Evolutionary conservation across 2,888 invertebrate species (phyloP), one percentile per base, ranked within the genome.

Genomic region (Tribolium freemani): DNA sequence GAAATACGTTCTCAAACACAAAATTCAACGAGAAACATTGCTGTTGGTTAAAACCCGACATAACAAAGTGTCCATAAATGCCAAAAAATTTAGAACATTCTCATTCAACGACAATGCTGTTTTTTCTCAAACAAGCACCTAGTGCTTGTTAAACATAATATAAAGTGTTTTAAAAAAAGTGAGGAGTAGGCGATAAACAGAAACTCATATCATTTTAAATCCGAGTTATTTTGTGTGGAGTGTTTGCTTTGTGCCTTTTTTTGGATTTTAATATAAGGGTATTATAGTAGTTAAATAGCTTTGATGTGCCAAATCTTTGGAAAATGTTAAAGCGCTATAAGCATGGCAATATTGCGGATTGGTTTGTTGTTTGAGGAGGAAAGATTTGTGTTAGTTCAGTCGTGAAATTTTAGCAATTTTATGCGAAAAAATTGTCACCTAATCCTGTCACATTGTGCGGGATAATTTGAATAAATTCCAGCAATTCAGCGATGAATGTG

Each of bases 391-490:
- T 30, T 9, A 56, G 64, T 38, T 58, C 8, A 16, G 51, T 16
- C 16, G 51, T 30, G 44, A 56, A 66, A 51, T 58, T 50, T 30
- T 16, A n/a, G 45, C 53, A 58, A 51, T 66, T 56, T 66, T 45
- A 63, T 21, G 38, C 53, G 51, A 51, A 71, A 71, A 66, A 71
- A 64, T 58, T 38, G 64, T 51, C 45, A 53, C 45, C 38, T 57
- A 58, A 58, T 58, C 30, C 51, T 5, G 53, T 26, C 60, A 50
- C 53, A 63, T 63, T 70, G 46, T 54, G 31, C 31, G 30, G 56
- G 70, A 64, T 70, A 70, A 64, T 38, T 70, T 56, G 61, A 70
- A 70, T 70, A 70, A 70, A 70, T 63, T 63, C 58, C 50, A 16
- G 46, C 70, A 64, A 57, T 70, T 70, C 54, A 56, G 26, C 63